These are phyloP conservation scores for Alces alces DNA, from an alignment of 2,113 vertebrate species.

Conservation along the genomic window DNA sequence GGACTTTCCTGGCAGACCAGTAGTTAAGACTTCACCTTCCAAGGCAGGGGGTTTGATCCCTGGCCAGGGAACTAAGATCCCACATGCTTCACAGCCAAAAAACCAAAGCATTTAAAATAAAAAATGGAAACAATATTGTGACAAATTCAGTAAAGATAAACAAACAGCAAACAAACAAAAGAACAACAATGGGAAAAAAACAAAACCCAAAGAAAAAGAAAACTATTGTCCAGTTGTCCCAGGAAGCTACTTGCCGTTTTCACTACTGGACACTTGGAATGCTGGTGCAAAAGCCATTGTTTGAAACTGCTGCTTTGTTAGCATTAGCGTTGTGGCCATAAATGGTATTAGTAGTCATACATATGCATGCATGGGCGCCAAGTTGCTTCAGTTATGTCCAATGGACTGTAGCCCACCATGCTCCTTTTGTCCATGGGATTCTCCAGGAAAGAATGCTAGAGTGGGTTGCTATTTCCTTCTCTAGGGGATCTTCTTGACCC, in stretches of 20 bases:
- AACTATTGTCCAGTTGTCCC: not conserved
- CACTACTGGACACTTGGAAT: not conserved
- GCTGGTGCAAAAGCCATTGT: not conserved
- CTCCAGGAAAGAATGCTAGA: not conserved
- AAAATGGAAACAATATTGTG: not conserved
- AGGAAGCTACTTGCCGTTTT: not conserved
- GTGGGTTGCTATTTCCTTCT: not conserved
- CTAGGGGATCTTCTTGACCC: not conserved
- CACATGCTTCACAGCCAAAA: not conserved
- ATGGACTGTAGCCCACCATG: not conserved
- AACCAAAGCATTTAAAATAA: not conserved
- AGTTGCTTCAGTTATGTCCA: not conserved
- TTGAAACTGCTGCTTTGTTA: not conserved
- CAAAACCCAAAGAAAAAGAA: not conserved
- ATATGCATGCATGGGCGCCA: accelerated
- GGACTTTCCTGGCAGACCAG: not conserved
- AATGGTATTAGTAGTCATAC: not conserved
- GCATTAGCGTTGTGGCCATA: not conserved
- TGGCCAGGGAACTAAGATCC: not conserved
- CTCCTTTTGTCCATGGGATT: not conserved
- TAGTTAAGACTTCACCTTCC: not conserved
- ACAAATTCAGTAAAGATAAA: not conserved
- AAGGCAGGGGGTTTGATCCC: not conserved
- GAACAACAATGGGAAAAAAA: not conserved
- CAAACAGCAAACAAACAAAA: not conserved